Base-by-base conservation (phyloP, 2,797 vertebrate species). In the Helostoma temminkii region DNA sequence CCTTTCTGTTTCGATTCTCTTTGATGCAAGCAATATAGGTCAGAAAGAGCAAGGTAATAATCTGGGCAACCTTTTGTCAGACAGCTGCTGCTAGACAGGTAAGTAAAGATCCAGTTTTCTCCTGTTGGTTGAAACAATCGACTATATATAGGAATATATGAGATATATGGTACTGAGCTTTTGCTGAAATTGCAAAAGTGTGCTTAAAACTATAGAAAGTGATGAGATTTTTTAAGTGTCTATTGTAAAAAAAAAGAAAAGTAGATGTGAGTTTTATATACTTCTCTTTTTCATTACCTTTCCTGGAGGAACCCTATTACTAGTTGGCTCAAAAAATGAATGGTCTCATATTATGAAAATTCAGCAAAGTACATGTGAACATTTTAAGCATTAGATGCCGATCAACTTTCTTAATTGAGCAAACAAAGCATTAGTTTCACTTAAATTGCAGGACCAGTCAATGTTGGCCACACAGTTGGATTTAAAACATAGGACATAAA, bases 1-100 rank as follows among this genome's bases (percentile, higher is more conserved):
- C 12, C 18, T 43, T 64, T 46, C 18, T 73, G 4, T 60, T 46
- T 66, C 69, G 46, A 18, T 61, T 74, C 10, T 19, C 22, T 66
- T 57, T 49, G 34, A 58, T 26, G 41, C 32, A 63, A 49, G 42
- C 0, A 30, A 49, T 42, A 16, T 9, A 25, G 47, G 50, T 71
- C 56, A 41, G 21, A 62, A 55, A 70, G 69, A 43, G 50, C 25
- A 50, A 66, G 42, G 49, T 39, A 69, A 73, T 78, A 62, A 42
- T 76, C 76, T 57, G n/a, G 36, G 57, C 75, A 69, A 80, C 81
- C 69, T 85, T 88, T 82, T 57, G 67, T 19, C 22, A 41, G 45
- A 22, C 26, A 47, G 47, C 30, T 74, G 46, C 65, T 56, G 63
- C 50, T 30, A 63, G 61, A 66, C 63, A n/a, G 50, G 22, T 32